Base-by-base conservation (phyloP, 2,113 vertebrate genomes). In the Argyrosomus japonicus region DNA sequence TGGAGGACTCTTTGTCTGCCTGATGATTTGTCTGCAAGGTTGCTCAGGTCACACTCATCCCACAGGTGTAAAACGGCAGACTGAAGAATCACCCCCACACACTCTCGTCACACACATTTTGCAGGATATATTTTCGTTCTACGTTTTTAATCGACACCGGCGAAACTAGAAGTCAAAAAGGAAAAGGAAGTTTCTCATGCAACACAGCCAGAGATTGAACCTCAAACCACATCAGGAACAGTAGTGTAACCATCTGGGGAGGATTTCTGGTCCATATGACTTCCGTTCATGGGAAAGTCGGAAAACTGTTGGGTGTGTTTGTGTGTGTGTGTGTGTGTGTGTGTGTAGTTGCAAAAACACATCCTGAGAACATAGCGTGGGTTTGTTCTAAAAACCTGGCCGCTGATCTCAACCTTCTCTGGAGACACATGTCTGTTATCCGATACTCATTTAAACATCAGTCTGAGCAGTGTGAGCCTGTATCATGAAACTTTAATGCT, bases 1-100 rank as follows among this genome's bases (percentile, higher is more conserved):
- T 72, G 48, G 63, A 74, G 67, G 57, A 23, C 43, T n/a, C 47
- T 10, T 9, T 25, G 36, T 40, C 27, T n/a, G 10, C 48, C 79
- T 68, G 19, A 82, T 85, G 48, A 77, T n/a, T n/a, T n/a, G 67
- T 78, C 70, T 89, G 77, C 63, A 65, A 6, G 65, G 58, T 54
- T 68, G 60, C 27, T 18, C 27, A 5, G 65, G 75, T 76, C 75
- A 36, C 79, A 47, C 48, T 76, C 51, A 61, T 73, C 71, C 56
- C 45, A 63, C 62, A 12, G 58, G 60, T 69, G 80, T 61, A 64
- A 45, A 71, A 68, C 5, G 43, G 64, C 56, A 25, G 64, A 68
- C 40, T 72, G 72, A 68, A 62, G 45, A n/a, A 78, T 74, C n/a
- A 64, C 32, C 45, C 32, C 27, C 50, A 8, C 36, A 29, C 23